phyloP scores from a whole-genome alignment of 2,113 vertebrate genomes.

The Plecturocebus donacophilus region DNA sequence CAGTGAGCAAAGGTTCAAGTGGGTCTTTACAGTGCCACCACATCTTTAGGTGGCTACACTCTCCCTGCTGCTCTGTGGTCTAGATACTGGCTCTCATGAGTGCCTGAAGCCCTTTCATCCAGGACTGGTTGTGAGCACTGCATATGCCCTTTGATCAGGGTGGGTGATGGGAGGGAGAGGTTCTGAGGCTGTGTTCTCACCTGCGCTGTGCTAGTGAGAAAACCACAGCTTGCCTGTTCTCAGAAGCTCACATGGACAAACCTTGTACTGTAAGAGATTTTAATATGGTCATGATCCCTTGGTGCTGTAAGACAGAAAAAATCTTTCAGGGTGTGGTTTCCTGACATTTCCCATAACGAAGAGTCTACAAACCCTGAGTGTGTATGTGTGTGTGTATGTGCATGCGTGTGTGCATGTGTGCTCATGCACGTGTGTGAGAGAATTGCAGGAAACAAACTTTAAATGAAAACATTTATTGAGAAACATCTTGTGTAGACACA shows the following conservation, averaged over 20 bases:
- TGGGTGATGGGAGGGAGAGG: background rate
- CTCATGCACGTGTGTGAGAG: background rate
- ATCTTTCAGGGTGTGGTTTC: background rate
- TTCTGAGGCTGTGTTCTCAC: background rate
- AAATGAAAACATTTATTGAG: background rate
- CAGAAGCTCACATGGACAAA: background rate
- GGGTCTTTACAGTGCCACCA: background rate
- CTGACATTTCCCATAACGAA: background rate
- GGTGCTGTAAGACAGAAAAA: background rate
- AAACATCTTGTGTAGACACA: background rate
- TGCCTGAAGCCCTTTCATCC: too few species aligned
- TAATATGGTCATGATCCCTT: background rate
- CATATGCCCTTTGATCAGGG: background rate
- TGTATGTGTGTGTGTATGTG: background rate
- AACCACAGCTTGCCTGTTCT: conserved; percentile 56
- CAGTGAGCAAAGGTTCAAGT: background rate
- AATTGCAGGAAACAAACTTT: background rate
- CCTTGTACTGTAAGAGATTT: background rate
- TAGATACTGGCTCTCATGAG: background rate
- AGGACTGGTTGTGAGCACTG: background rate
- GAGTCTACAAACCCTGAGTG: background rate
- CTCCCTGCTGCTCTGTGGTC: too few species aligned
- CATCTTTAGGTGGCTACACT: background rate
- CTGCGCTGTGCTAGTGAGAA: conserved; percentile 42
- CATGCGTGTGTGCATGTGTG: background rate